Conservation (phyloP, 2,113 vertebrate genomes). For the Tringa solitaria region DNA sequence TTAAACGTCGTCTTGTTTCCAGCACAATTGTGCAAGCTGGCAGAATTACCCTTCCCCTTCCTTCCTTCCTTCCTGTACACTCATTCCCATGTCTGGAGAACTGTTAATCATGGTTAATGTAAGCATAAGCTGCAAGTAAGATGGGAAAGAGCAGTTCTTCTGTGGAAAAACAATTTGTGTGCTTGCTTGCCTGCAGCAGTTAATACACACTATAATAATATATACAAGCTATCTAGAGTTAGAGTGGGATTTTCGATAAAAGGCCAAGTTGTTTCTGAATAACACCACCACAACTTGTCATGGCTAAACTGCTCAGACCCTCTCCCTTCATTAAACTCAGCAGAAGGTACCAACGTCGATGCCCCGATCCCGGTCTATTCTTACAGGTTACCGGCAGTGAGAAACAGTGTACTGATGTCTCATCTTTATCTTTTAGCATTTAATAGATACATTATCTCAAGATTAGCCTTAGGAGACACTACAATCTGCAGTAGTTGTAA, state of each 20-base stretch:
- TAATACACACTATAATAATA: background rate
- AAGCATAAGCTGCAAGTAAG: conserved; percentile 22
- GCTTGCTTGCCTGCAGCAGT: background rate
- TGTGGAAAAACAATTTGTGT: background rate
- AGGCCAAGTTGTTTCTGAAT: background rate
- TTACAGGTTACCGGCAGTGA: background rate
- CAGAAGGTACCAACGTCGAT: rapidly evolving
- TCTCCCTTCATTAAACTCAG: background rate
- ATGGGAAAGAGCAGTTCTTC: background rate
- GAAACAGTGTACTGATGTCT: background rate
- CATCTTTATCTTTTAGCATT: background rate
- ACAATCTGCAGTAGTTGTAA: background rate
- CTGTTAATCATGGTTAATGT: conserved; percentile 7
- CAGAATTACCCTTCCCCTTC: conserved; percentile 17
- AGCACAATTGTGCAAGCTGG: conserved; percentile 40
- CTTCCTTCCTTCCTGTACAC: conserved; percentile 59
- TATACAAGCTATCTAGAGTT: background rate
- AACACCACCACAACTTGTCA: rapidly evolving
- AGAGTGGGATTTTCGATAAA: background rate
- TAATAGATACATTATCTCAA: background rate
- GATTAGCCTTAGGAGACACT: background rate
- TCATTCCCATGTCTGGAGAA: conserved; percentile 29
- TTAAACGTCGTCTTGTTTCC: conserved; percentile 42
- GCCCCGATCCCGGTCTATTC: background rate
- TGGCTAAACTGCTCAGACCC: background rate